Evolutionary conservation across 2,113 vertebrate species (phyloP), one percentile per base, ranked within the genome.

Genomic region (Rhizomys pruinosus): DNA sequence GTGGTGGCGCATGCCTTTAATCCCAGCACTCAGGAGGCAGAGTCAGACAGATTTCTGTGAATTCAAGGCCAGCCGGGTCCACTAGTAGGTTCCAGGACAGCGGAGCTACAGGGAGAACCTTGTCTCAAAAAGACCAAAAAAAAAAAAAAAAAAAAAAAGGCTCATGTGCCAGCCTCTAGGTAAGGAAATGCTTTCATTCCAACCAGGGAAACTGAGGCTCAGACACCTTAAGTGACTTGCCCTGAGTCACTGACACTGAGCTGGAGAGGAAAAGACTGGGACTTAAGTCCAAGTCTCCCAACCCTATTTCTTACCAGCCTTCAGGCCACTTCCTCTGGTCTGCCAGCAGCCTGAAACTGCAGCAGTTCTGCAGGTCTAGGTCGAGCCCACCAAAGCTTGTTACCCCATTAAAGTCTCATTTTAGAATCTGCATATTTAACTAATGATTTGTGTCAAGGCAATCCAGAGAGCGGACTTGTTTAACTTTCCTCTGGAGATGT

Each of bases 391-490:
- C 6, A 68, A 25, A n/a, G 52, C 5, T 2, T 34, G 77, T 69
- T 16, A 39, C 64, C 84, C 39, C 57, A 11, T 12, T 81, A 61
- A 86, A 86, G 84, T 59, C 55, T 86, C 52, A 23, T 68, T 86
- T 96, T 71, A 39, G 66, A 79, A 57, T 79, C 59, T 61, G 3
- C 52, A 32, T 61, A 37, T 76, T 86, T 88, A 78, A 95, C 85
- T 59, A 87, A 42, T 42, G 29, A 0, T 55, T 79, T 39, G 25
- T 80, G 81, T 84, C 79, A 23, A 61, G 66, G 63, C n/a, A 66
- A 73, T 86, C 74, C 89, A 89, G 84, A 72, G 61, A 68, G 20
- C 44, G 44, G 74, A 92, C 93, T 94, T 63, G 57, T 29, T 84
- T 91, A 72, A 57, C 94, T 76, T 92, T 74, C 25, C 59, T 61